A percentile compares a stretch with the other conserved stretches of the same genome.
Conservation (phyloP, 2,113 vertebrate genomes). For the Ranitomeya variabilis region DNA sequence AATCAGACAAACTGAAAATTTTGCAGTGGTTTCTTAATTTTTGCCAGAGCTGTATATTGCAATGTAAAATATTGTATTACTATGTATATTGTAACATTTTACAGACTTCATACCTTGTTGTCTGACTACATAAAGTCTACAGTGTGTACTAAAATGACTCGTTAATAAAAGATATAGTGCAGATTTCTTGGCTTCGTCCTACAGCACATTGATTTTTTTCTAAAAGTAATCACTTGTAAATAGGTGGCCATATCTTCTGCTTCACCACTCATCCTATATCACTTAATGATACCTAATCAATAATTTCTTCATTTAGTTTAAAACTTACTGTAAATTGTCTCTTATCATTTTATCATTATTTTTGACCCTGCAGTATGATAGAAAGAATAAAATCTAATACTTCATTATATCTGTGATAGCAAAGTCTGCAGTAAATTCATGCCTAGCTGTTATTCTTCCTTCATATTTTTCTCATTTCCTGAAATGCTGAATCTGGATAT, state of each 20-base stretch:
- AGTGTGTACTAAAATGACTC: not conserved
- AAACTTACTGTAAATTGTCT: not conserved
- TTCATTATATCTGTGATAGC: not conserved
- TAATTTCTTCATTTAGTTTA: conserved; percentile 5
- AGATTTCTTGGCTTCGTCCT: not conserved
- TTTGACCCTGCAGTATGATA: not conserved
- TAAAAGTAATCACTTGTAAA: conserved; percentile 36
- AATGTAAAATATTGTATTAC: not conserved
- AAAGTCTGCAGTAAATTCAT: conserved; percentile 3
- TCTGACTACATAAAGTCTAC: conserved; percentile 8
- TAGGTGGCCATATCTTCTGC: conserved; percentile 5
- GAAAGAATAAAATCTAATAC: not conserved
- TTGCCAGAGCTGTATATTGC: no score
- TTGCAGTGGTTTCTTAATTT: no score
- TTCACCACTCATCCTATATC: not conserved
- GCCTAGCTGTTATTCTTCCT: not conserved
- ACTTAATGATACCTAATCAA: not conserved
- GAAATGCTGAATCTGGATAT: conserved; percentile 46
- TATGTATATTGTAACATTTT: not conserved
- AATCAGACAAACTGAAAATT: no score
- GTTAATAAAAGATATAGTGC: conserved; percentile 10
- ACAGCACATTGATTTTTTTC: conserved; percentile 24
- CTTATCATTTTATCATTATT: not conserved
- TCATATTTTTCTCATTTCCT: conserved; percentile 40
- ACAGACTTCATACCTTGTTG: not conserved